Base-by-base conservation (phyloP, 2,113 vertebrate genomes). In the Trachemys scripta region DNA sequence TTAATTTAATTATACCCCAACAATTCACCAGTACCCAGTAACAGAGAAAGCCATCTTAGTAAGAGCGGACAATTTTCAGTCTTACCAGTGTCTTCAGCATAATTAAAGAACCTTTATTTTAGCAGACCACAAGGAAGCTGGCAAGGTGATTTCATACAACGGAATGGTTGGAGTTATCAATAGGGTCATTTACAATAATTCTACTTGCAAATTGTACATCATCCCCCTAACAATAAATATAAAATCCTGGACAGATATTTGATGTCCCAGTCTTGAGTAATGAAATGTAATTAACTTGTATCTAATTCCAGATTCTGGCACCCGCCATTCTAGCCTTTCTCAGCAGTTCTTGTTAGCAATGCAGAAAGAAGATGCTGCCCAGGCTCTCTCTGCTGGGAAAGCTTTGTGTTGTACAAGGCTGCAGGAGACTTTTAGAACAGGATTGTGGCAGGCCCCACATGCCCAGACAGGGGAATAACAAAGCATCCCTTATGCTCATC, bases 201-300 rank as follows among this genome's bases (percentile, higher is more conserved):
- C 93, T 95, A 89, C 88, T 96, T 97, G 94, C 92, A 98, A 91
- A 97, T 96, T 95, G 85, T 79, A 94, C 82, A 80, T 90, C 42
- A 88, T 90, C 96, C 88, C 80, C 93, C 89, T 94, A 95, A 96
- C 96, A 97, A 92, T 76, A 96, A 94, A n/a, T 89, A 62, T 62
- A 78, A 92, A 95, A 87, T 94, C 92, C 84, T 92, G 84, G 45
- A 92, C 95, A 97, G 94, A 93, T 89, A 94, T 83, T 96, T 92
- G 90, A 96, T 96, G 82, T 82, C 96, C 87, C 88, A n/a, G 45
- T 65, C 76, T 96, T 97, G 62, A 85, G 54, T 95, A 96, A 98
- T 98, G 96, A 96, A 97, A 96, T 87, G 91, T 92, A 98, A 96
- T 97, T 97, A 97, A 96, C 96, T 94, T 91, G 85, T 92, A 97